Evolutionary conservation across 2,888 invertebrate species (phyloP).

Genomic region (Thelaira solivaga): DNA sequence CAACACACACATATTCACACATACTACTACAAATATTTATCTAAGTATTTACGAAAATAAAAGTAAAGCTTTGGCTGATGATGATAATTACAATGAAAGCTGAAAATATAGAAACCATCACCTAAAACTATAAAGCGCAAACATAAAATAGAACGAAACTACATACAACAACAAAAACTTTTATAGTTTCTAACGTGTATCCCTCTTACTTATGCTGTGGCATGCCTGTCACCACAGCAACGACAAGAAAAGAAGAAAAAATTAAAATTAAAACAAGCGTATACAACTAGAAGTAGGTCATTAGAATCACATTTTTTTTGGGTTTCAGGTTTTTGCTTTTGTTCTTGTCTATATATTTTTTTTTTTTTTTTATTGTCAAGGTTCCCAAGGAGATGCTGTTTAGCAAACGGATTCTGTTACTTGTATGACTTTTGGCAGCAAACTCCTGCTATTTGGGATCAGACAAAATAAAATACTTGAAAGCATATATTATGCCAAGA

Average conservation of each 20-base stretch:
- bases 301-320: conserved; percentile 41
- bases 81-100: too few species aligned
- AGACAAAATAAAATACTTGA: conserved; percentile 12
- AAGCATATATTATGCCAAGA: conserved; percentile 2
- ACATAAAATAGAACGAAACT: background rate
- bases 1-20: too few species aligned
- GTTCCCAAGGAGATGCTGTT: conserved; percentile 39
- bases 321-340: conserved; percentile 13
- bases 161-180: background rate
- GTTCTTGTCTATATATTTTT: conserved; percentile 46
- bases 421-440: background rate
- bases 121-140: background rate
- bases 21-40: too few species aligned
- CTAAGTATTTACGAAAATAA: too few species aligned
- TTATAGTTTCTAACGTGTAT: background rate
- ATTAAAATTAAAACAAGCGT: background rate
- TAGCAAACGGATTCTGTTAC: background rate
- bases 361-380: conserved; percentile 61
- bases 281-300: conserved; percentile 47
- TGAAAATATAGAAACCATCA: background rate
- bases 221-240: background rate
- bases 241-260: background rate
- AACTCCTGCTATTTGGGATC: background rate
- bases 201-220: background rate
- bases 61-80: too few species aligned